These are phyloP conservation scores for Xyrichtys novacula DNA, from an alignment of 2,797 vertebrate species.

Conservation along the genomic window DNA sequence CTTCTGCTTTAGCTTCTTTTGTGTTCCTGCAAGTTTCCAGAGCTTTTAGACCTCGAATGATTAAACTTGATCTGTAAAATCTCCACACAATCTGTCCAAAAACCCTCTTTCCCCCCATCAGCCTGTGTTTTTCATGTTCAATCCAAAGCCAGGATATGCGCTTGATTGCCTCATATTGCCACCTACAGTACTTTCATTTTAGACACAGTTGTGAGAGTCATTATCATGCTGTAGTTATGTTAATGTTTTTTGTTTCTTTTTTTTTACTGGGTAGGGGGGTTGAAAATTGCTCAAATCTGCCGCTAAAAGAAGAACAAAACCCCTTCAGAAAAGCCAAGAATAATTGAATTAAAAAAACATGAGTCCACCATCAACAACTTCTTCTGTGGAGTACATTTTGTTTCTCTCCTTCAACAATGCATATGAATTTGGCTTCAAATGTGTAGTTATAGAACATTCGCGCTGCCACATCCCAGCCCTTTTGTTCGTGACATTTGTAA, in stretches of 20 bases:
- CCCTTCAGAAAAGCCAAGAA: conserved; percentile 22
- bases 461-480: conserved; percentile 25
- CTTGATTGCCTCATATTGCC: conserved; percentile 59
- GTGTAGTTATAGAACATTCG: conserved; percentile 46
- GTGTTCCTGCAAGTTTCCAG: background rate
- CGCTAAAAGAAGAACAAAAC: conserved; percentile 32
- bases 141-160: conserved; percentile 51
- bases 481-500: conserved; percentile 66
- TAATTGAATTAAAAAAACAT: conserved; percentile 43
- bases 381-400: conserved; percentile 36
- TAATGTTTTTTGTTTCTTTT: conserved; percentile 57
- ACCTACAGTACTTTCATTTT: conserved; percentile 56
- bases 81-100: conserved; percentile 16
- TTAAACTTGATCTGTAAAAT: conserved; percentile 46
- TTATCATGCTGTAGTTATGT: conserved; percentile 56
- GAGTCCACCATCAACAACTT: conserved; percentile 42
- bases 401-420: conserved; percentile 29
- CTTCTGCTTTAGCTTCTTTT: background rate
- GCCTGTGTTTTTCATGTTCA: conserved; percentile 59
- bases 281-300: conserved; percentile 55
- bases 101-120: conserved; percentile 17
- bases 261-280: background rate
- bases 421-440: conserved; percentile 48
- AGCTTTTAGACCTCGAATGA: conserved; percentile 34
- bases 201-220: conserved; percentile 51